Base-by-base conservation (phyloP, 2,113 vertebrate species). In the Pollachius pollachius region DNA sequence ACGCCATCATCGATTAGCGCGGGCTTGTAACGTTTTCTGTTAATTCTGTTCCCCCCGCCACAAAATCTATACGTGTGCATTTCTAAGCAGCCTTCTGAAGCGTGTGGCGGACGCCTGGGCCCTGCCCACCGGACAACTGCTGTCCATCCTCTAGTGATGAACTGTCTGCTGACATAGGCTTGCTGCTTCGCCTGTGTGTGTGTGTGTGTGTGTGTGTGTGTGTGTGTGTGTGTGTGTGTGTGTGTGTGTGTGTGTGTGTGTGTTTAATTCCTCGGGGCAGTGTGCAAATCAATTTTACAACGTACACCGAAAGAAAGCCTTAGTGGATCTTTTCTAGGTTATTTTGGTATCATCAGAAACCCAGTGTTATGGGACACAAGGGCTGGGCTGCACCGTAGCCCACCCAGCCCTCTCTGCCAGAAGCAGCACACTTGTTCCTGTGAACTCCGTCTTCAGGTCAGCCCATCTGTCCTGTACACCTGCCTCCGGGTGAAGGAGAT, bases 131-230 rank as follows among this genome's bases (percentile, higher is more conserved):
- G 79, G 88, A 92, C 88, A 84, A 85, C 87, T 77, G 86, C 89
- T 89, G 88, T 89, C 89, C 89, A 87, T 91, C 89, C 90, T 84
- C 83, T 89, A 91, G 89, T 89, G 89, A 88, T 87, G 85, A 82
- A 81, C 74, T 85, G 87, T 84, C 87, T 88, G 84, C 84, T 80
- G 83, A 81, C 84, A 87, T 83, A 83, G 72, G 75, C 81, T 76
- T 23, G 21, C 21, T 23, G 81, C 79, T 77, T 83, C 76, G 84
- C 70, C 18, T 41, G 74, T 70, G 67, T 67, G 72, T 78, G 71
- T 84, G 81, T 11, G 37, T 7, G 37, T 7, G 37, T 7, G 37
- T 41, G 37, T 41, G 37, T 41, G 37, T 41, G 37, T 41, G 37
- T 41, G 9, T 11, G 37, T 41, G 21, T 23, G 21, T 23, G 21